Evolutionary conservation across 2,797 vertebrate species (phyloP).

Genomic region (Darevskia mixta): DNA sequence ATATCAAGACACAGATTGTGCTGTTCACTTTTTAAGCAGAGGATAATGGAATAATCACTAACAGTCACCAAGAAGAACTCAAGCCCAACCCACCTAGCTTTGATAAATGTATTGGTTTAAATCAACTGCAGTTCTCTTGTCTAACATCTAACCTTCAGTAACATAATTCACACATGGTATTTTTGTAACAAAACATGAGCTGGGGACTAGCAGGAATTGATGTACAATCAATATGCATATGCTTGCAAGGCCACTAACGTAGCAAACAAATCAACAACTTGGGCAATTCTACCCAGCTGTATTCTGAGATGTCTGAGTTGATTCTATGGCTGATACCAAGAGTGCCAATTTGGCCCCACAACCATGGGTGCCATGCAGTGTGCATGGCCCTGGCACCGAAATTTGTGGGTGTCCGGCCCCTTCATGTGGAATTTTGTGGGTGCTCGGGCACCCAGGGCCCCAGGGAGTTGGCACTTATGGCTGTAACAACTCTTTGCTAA

Average conservation of each 20-base stretch:
- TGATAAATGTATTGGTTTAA: not conserved
- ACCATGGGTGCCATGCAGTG: no score
- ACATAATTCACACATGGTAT: not conserved
- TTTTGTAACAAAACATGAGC: no score
- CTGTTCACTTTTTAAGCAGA: not conserved
- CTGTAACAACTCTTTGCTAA: not conserved
- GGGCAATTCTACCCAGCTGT: not conserved
- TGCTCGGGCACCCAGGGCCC: no score
- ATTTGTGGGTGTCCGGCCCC: no score
- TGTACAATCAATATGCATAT: not conserved
- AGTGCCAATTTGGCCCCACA: no score
- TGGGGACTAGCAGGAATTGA: not conserved
- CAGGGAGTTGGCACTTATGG: not conserved
- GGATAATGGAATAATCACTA: not conserved
- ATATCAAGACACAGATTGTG: constrained; percentile 14
- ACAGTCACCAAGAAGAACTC: not conserved
- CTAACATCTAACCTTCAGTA: not conserved
- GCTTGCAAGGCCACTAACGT: not conserved
- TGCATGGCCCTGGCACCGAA: no score
- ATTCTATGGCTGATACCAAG: not conserved
- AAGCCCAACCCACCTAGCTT: not conserved
- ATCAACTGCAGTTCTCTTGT: no score
- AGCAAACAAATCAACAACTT: not conserved
- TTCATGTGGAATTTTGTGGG: no score
- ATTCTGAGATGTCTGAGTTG: not conserved